Base-by-base conservation (phyloP, 2,113 vertebrate species). In the Charina bottae region DNA sequence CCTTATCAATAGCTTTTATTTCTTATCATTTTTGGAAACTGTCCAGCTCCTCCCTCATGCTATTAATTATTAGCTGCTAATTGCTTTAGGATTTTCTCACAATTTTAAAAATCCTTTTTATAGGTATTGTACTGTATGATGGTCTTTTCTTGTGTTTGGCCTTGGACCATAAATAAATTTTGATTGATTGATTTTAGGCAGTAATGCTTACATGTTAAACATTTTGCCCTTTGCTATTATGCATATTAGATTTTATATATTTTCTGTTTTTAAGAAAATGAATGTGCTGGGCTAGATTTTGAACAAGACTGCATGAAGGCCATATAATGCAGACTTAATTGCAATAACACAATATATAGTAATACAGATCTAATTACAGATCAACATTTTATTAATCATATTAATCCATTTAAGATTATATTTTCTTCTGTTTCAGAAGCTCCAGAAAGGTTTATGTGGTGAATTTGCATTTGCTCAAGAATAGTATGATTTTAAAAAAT, bases 391-490 rank as follows among this genome's bases (percentile, higher is more conserved):
- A 3, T 46, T 12, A 46, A 58, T 59, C 7, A 59, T 37, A 49
- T 42, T 46, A n/a, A 53, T 49, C 33, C 11, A 83, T 83, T 24
- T 26, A 49, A 10, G 24, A 12, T 85, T 4, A 13, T 62, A 2
- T 49, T 78, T 28, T 26, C 49, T 56, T 12, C 23, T 42, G 19
- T 19, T 33, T 6, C 4, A 15, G 53, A 87, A 56, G n/a, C 42
- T 55, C 58, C 33, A 37, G 33, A 92, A 85, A 24, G 85, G 21
- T 84, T 90, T 33, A 21, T 11, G 0, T 2, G 46, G 15, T 89
- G n/a, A 0, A 0, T 1, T 0, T 0, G 28, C 0, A 19, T 85
- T 59, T 62, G 10, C 26, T 28, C 0, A 0, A 10, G 42, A 19
- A 53, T 17, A 62, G 26, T 26, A 85, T 42, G 64, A 62, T 64